Percentiles rank a stretch among this genome's conserved stretches.
Evolutionary conservation across 2,797 vertebrate species (phyloP).

Genomic region (Scyliorhinus canicula): DNA sequence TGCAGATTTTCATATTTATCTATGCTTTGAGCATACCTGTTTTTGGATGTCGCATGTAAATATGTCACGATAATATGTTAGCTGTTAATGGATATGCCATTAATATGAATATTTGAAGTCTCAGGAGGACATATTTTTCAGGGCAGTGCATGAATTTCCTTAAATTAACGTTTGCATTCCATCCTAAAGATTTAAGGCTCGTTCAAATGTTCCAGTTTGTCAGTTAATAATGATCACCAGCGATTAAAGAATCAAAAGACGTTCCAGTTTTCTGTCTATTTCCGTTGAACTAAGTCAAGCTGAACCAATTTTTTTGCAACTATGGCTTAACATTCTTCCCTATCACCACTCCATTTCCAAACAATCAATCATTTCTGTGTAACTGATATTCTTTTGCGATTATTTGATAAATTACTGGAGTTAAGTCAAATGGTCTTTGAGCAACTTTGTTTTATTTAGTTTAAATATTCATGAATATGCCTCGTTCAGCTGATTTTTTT

Average conservation of each 20-base stretch:
- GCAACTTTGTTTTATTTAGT: background rate
- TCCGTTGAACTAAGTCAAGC: background rate
- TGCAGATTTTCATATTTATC: background rate
- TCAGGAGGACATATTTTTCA: background rate
- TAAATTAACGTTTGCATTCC: background rate
- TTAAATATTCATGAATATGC: background rate
- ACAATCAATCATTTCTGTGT: slow-evolving; percentile 14
- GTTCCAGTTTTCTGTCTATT: background rate
- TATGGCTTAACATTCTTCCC: background rate
- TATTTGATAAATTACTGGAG: background rate
- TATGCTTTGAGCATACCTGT: background rate
- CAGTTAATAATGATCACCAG: background rate
- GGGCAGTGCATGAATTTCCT: background rate
- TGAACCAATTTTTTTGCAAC: background rate
- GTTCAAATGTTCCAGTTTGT: background rate
- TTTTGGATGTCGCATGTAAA: background rate
- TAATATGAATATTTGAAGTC: background rate
- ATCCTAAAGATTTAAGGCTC: background rate
- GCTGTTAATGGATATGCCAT: background rate
- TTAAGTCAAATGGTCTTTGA: background rate
- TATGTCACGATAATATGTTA: background rate
- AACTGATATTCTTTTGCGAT: background rate
- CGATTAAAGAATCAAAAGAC: background rate
- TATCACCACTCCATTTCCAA: background rate
- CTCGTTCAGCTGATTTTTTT: background rate